phyloP scores from a whole-genome alignment of 2,113 vertebrate species.

The Mesoclemmys tuberculata region DNA sequence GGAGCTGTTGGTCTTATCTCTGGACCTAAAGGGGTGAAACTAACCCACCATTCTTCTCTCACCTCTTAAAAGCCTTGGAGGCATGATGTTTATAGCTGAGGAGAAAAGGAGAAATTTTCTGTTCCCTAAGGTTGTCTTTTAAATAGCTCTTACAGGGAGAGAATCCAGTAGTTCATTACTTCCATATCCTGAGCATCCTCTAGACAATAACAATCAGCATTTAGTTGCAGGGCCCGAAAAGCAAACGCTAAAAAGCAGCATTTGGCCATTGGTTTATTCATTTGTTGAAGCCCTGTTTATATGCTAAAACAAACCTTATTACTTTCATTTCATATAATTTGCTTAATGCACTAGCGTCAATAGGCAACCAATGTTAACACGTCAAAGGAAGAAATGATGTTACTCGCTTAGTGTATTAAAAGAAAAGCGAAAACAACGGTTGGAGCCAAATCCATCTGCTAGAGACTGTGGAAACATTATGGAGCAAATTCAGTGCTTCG shows the following conservation, averaged over 20 bases:
- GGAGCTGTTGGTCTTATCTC: neutral
- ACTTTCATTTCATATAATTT: constrained; percentile 10
- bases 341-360: neutral
- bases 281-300: neutral
- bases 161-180: constrained; percentile 51
- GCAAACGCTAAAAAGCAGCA: neutral
- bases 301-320: neutral
- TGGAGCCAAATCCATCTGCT: neutral
- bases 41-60: neutral
- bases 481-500: neutral
- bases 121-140: neutral
- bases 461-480: neutral
- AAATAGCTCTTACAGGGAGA: constrained; percentile 36
- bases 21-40: neutral
- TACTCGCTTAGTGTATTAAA: neutral
- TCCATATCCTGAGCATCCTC: constrained; percentile 31
- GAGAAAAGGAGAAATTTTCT: neutral
- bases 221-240: neutral
- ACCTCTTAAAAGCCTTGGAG: neutral
- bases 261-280: neutral
- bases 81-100: neutral
- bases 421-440: neutral
- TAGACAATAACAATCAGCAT: constrained; percentile 8
- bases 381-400: neutral
- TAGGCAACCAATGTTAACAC: neutral